These are phyloP conservation scores for Edolisoma coerulescens DNA, from an alignment of 2,113 vertebrate genomes.

Conservation along the genomic window DNA sequence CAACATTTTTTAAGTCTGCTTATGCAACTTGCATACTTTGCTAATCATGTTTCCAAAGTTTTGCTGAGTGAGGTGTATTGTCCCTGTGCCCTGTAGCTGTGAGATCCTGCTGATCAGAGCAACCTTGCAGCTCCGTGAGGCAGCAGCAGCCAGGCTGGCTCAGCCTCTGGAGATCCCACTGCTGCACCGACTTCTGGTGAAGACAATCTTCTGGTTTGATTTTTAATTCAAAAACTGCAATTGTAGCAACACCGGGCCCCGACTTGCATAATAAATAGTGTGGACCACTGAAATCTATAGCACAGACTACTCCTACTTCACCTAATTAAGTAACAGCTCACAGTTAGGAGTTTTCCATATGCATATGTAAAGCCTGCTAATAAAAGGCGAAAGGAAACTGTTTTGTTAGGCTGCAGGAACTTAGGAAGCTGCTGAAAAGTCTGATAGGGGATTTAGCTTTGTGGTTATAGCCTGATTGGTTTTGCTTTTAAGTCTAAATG, in stretches of 20 bases:
- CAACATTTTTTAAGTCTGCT: neutral
- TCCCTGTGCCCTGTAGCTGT: neutral
- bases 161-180: neutral
- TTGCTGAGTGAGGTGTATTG: neutral
- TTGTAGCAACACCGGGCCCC: neutral
- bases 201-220: neutral
- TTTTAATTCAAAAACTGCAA: slow-evolving; percentile 24
- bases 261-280: neutral
- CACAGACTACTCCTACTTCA: neutral
- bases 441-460: neutral
- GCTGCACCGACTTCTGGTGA: neutral
- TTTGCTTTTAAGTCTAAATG: neutral
- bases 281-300: neutral
- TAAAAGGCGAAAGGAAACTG: neutral
- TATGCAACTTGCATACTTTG: neutral
- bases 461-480: neutral
- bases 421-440: neutral
- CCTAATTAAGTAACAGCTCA: neutral
- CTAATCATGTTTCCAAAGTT: neutral
- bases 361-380: neutral
- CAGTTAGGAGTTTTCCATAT: neutral
- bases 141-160: neutral
- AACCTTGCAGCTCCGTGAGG: neutral
- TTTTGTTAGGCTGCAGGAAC: neutral
- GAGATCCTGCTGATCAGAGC: neutral